These are phyloP conservation scores for Drosophila elegans DNA, from an alignment of 1,140 invertebrate genomes.

Conservation along the genomic window DNA sequence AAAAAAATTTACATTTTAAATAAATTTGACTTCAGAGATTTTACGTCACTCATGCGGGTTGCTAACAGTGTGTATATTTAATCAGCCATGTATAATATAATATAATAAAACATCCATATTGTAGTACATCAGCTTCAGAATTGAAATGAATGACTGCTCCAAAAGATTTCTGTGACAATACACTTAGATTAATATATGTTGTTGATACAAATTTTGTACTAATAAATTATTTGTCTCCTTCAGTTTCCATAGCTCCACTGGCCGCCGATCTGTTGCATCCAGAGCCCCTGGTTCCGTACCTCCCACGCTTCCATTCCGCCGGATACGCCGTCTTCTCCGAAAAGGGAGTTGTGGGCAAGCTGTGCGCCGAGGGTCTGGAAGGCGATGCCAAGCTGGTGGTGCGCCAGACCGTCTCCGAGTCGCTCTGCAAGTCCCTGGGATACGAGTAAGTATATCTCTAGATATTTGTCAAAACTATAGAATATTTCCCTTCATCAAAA, in stretches of 20 bases:
- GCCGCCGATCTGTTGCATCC: constrained; percentile 86
- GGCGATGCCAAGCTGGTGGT: constrained; percentile 84
- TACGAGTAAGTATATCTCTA: constrained; percentile 88
- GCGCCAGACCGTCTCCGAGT: constrained; percentile 89
- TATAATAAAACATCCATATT: too few species aligned
- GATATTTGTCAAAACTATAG: too few species aligned
- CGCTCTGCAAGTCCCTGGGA: constrained; percentile 90
- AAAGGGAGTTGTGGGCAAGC: constrained; percentile 91
- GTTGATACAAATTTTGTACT: neutral
- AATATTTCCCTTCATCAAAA: too few species aligned
- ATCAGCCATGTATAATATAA: too few species aligned
- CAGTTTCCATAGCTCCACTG: constrained; percentile 91
- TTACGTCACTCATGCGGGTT: too few species aligned
- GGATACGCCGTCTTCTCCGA: constrained; percentile 94
- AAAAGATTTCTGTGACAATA: too few species aligned
- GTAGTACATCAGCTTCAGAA: too few species aligned
- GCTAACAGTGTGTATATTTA: too few species aligned
- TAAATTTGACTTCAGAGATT: too few species aligned
- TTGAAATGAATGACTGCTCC: too few species aligned
- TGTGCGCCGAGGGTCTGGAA: constrained; percentile 90
- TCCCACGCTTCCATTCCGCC: constrained; percentile 88
- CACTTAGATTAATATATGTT: constrained; percentile 36
- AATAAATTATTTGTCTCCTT: constrained; percentile 20
- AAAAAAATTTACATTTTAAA: too few species aligned
- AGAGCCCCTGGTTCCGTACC: constrained; percentile 87